Evolutionary conservation across 2,797 vertebrate species (phyloP).

Genomic region (Pitangus sulphuratus): DNA sequence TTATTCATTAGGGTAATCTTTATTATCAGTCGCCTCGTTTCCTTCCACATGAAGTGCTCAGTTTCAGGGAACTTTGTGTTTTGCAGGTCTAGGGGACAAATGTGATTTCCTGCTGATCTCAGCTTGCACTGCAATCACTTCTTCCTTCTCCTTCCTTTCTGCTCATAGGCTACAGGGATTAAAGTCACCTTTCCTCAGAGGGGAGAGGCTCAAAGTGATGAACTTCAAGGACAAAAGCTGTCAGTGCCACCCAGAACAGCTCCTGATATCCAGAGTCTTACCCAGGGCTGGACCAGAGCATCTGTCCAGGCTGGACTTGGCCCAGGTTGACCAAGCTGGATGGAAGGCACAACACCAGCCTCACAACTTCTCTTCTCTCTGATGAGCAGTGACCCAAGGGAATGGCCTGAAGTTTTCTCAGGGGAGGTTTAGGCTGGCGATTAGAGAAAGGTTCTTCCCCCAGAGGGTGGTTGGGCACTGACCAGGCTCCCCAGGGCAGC

Average conservation of each 20-base stretch:
- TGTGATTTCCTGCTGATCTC: neutral
- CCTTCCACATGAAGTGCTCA: constrained; percentile 46
- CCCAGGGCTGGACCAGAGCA: neutral
- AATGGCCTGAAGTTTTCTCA: fast-evolving
- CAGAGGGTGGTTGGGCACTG: neutral
- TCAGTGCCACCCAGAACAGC: neutral
- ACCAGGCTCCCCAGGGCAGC: neutral
- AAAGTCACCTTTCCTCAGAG: neutral
- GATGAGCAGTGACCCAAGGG: neutral
- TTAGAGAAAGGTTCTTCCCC: fast-evolving
- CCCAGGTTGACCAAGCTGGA: neutral
- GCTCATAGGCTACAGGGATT: neutral
- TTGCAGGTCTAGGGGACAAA: neutral
- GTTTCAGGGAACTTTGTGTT: constrained; percentile 52
- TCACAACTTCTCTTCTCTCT: neutral
- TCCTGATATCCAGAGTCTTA: neutral
- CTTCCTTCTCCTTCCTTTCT: neutral
- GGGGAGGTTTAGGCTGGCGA: fast-evolving
- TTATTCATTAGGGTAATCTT: constrained; percentile 77
- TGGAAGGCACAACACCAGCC: neutral
- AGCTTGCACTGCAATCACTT: neutral
- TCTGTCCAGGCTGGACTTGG: neutral
- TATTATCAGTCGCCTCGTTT: constrained; percentile 52
- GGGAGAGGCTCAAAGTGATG: neutral
- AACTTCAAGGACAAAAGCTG: neutral